Evolutionary conservation across 2,113 vertebrate genomes (phyloP), one percentile per base, ranked within the genome.

Genomic region (Lipophrys pholis): DNA sequence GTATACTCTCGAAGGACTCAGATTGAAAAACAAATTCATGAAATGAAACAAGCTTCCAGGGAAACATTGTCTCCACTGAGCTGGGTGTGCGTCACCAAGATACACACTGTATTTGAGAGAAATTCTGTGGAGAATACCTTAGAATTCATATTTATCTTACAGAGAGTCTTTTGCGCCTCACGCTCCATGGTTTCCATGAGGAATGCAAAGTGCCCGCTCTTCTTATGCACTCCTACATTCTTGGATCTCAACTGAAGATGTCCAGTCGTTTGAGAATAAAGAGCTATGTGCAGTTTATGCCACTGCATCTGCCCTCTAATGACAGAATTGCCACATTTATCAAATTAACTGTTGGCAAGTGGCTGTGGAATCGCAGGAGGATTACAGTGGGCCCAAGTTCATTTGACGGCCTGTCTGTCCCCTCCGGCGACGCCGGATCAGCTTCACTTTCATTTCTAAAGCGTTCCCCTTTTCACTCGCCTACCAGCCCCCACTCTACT

Each of bases 371-470:
- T 63, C 49, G 45, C 42, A 8, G 75, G 80, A 83, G 81, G 81
- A 75, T 89, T 75, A 82, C 42, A 36, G 58, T 58, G 39, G 78
- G 78, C 63, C 76, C 54, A 71, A 79, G 73, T 86, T 88, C 60
- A 73, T 78, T 83, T 70, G 79, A 83, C 58, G 64, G 65, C 80
- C 17, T 41, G 73, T 78, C 81, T 67, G 45, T 77, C 69, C 54
- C 88, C 90, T 45, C 51, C 61, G 62, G 84, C 58, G 5, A 56
- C 45, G 62, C 52, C 63, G 50, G 40, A 30, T 30, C 21, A 69
- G 75, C 70, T 21, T 86, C 75, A 71, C 69, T 90, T 91, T 87
- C 55, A 89, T 90, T 88, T 90, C 68, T 59, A 80, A 80, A 64
- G 78, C 78, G 78, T 87, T 81, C 77, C 68, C 64, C 72, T 75